Evolutionary conservation across 2,113 vertebrate genomes (phyloP).

Genomic region (Heteronetta atricapilla): DNA sequence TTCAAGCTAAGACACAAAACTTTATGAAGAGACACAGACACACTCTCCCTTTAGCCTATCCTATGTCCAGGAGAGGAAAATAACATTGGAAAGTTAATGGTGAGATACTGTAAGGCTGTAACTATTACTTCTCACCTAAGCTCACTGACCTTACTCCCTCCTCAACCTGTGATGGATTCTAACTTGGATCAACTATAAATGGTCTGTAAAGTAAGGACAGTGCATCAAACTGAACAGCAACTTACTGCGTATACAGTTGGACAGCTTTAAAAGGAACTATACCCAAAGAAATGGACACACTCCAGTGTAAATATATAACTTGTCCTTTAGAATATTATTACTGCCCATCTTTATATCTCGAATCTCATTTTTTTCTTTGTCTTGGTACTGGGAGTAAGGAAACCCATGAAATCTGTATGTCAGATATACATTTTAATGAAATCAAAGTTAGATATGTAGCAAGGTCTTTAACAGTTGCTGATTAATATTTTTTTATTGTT

Average conservation of each 20-base stretch:
- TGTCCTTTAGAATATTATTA: not conserved
- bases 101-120: not conserved
- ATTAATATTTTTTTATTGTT: not conserved
- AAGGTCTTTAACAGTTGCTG: not conserved
- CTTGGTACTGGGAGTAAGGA: not conserved
- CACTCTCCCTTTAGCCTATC: fast-evolving
- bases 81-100: not conserved
- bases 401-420: not conserved
- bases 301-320: not conserved
- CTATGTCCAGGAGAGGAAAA: fast-evolving
- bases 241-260: not conserved
- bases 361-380: not conserved
- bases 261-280: not conserved
- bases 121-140: not conserved
- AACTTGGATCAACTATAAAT: not conserved
- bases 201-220: not conserved
- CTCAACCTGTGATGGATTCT: not conserved
- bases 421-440: not conserved
- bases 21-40: not conserved
- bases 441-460: not conserved
- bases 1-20: not conserved
- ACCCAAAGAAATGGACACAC: not conserved
- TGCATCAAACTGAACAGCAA: not conserved
- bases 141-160: not conserved
- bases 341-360: not conserved